These are phyloP conservation scores for Camponotus vicinus DNA, from an alignment of 1,140 invertebrate genomes.

Conservation along the genomic window DNA sequence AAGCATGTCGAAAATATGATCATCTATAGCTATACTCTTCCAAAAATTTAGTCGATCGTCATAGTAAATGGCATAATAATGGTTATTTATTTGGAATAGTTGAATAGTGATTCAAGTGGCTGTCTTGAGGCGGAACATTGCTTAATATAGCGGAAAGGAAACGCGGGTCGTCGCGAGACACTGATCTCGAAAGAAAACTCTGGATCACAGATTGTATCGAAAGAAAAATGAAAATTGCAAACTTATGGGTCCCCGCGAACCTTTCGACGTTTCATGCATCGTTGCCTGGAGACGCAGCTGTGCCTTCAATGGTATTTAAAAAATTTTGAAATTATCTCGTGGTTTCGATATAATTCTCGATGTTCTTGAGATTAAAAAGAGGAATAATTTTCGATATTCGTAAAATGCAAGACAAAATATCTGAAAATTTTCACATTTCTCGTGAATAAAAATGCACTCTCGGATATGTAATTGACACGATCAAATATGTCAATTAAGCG, in stretches of 20 bases:
- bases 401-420: neutral
- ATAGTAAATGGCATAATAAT: constrained; percentile 73
- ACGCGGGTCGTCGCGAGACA: constrained; percentile 16
- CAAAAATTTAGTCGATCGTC: constrained; percentile 38
- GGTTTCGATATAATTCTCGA: neutral
- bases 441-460: neutral
- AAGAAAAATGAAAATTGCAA: constrained; percentile 79
- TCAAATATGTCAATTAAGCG: constrained; percentile 66
- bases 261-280: constrained; percentile 52
- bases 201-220: constrained; percentile 40
- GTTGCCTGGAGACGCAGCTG: constrained; percentile 60
- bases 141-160: constrained; percentile 76
- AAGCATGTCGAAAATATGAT: constrained; percentile 65
- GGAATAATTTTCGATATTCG: neutral
- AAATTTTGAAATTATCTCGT: constrained; percentile 35
- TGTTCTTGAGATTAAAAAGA: constrained; percentile 1
- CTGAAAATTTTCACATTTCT: neutral
- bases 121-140: constrained; percentile 69
- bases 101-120: constrained; percentile 61
- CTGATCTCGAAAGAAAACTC: constrained; percentile 69
- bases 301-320: constrained; percentile 28
- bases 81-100: constrained; percentile 76
- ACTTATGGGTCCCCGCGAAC: constrained; percentile 73
- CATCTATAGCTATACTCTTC: neutral
- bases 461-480: neutral